These are phyloP conservation scores for Phania funesta DNA, from an alignment of 2,888 invertebrate species.

Conservation along the genomic window DNA sequence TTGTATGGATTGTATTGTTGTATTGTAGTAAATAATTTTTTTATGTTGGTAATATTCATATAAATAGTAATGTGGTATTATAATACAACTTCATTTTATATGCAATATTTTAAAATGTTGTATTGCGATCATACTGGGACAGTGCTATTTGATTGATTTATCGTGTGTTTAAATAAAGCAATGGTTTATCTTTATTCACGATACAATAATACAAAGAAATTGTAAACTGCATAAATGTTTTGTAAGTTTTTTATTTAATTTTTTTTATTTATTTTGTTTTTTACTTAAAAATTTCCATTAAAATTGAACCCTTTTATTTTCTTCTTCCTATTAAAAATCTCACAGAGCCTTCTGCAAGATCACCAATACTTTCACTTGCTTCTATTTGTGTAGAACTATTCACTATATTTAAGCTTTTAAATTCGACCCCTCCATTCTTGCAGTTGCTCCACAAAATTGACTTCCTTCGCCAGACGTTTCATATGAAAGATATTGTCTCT, in stretches of 20 bases:
- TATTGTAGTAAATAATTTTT: too few relatives aligned
- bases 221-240: too few relatives aligned
- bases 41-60: too few relatives aligned
- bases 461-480: neutral
- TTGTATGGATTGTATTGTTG: too few relatives aligned
- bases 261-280: neutral
- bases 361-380: neutral
- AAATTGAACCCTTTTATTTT: neutral
- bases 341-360: neutral
- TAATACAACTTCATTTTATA: too few relatives aligned
- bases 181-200: too few relatives aligned
- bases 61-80: too few relatives aligned
- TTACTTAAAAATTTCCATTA: neutral
- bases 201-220: too few relatives aligned
- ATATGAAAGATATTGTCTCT: conserved; percentile 20
- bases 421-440: neutral
- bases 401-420: neutral
- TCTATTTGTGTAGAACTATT: neutral
- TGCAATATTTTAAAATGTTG: too few relatives aligned
- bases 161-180: too few relatives aligned
- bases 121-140: too few relatives aligned
- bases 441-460: neutral
- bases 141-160: too few relatives aligned
- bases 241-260: neutral
- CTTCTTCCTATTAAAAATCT: neutral